phyloP scores from a whole-genome alignment of 2,888 invertebrate species.

The Melanostoma mellinum region DNA sequence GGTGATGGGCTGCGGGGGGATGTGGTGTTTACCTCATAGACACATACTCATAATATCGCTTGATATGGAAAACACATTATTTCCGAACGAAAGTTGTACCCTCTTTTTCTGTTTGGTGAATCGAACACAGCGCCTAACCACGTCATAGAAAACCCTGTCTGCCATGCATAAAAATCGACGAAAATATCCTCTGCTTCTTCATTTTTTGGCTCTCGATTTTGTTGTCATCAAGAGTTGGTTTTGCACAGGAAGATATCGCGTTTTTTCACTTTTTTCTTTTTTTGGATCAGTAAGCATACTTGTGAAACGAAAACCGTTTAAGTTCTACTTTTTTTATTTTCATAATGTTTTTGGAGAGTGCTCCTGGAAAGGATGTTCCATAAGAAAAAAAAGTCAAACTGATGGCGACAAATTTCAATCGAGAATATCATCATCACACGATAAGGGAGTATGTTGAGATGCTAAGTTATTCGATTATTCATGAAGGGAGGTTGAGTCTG shows the following conservation, averaged over 20 bases:
- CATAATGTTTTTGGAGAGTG: conserved; percentile 3
- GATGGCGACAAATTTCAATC: conserved; percentile 46
- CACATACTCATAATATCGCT: conserved; percentile 12
- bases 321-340: conserved; percentile 28
- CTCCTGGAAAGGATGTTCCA: conserved; percentile 3
- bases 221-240: conserved; percentile 56
- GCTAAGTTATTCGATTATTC: conserved; percentile 39
- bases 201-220: conserved; percentile 33
- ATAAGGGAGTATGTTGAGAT: conserved; percentile 1
- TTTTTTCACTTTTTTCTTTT: conserved; percentile 11
- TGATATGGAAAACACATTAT: conserved; percentile 53
- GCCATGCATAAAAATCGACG: conserved; percentile 42
- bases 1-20: neutral
- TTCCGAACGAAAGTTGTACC: conserved; percentile 10
- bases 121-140: conserved; percentile 6
- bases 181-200: conserved; percentile 12
- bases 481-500: no score
- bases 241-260: conserved; percentile 30
- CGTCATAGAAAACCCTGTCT: conserved; percentile 40
- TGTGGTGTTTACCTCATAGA: no score
- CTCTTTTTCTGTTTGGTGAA: conserved; percentile 6
- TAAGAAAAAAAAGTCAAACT: neutral
- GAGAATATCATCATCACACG: conserved; percentile 23
- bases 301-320: conserved; percentile 62
- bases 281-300: conserved; percentile 55